phyloP scores from a whole-genome alignment of 2,113 vertebrate genomes.

The Caretta caretta region DNA sequence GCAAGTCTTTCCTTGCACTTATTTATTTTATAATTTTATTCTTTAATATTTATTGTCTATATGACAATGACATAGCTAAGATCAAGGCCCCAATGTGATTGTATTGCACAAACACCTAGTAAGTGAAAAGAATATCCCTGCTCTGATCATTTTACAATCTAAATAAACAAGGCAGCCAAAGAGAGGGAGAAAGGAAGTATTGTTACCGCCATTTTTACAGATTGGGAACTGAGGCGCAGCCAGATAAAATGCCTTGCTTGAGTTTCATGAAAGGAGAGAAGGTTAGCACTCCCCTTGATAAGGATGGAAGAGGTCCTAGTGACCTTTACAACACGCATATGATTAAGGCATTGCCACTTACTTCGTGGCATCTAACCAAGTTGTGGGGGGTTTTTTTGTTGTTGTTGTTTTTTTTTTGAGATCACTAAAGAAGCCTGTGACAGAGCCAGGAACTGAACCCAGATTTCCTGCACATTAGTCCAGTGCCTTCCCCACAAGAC shows the following conservation, averaged over 20 bases:
- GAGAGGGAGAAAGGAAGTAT: neutral
- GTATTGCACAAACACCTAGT: neutral
- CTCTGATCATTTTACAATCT: neutral
- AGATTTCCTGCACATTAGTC: neutral
- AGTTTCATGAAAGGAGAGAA: too few relatives aligned
- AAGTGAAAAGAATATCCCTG: rapidly evolving
- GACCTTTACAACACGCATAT: too few relatives aligned
- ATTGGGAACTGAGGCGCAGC: neutral
- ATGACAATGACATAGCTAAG: neutral
- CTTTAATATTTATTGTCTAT: too few relatives aligned
- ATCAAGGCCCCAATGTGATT: neutral
- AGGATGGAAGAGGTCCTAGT: too few relatives aligned
- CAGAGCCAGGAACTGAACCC: neutral
- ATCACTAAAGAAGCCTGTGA: neutral
- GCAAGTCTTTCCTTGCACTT: neutral
- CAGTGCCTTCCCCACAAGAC: neutral
- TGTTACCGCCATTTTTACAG: rapidly evolving
- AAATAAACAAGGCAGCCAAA: neutral
- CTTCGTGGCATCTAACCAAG: too few relatives aligned
- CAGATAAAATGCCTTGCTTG: neutral
- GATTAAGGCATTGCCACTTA: too few relatives aligned
- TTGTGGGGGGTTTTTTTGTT: too few relatives aligned
- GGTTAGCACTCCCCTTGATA: too few relatives aligned
- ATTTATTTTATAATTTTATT: neutral
- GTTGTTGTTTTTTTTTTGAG: neutral